Evolutionary conservation across 2,797 vertebrate species (phyloP).

Genomic region (Iguana delicatissima): DNA sequence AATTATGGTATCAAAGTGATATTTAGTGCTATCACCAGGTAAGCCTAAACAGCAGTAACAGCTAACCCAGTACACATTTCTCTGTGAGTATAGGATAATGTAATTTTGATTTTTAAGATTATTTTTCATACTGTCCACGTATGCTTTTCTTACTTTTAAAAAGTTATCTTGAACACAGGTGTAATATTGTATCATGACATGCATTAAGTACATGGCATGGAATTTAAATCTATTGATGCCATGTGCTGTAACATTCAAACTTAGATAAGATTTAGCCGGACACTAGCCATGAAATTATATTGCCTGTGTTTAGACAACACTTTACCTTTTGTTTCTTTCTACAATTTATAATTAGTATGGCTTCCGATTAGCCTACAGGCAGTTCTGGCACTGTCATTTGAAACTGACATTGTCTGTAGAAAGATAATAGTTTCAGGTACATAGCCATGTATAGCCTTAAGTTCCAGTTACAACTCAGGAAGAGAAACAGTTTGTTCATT

Average conservation of each 20-base stretch:
- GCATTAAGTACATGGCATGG: constrained; percentile 48
- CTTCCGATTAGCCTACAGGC: neutral
- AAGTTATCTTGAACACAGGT: constrained; percentile 46
- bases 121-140: neutral
- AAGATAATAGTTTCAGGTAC: neutral
- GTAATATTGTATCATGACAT: constrained; percentile 15
- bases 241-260: constrained; percentile 29
- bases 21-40: too few relatives aligned
- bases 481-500: neutral
- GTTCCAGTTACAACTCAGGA: neutral
- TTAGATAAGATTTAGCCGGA: constrained; percentile 38
- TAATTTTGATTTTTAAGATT: constrained; percentile 27
- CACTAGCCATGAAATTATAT: constrained; percentile 50
- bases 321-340: neutral
- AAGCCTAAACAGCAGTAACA: too few relatives aligned
- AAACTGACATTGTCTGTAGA: neutral
- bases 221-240: constrained; percentile 24
- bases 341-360: neutral
- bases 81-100: rapidly evolving
- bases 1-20: too few relatives aligned
- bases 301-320: constrained; percentile 55
- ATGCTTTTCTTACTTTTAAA: constrained; percentile 31
- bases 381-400: neutral
- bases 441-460: too few relatives aligned
- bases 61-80: neutral